Percentiles rank a stretch among this genome's conserved stretches.
phyloP scores from a whole-genome alignment of 2,797 vertebrate genomes.

The Dallia pectoralis region DNA sequence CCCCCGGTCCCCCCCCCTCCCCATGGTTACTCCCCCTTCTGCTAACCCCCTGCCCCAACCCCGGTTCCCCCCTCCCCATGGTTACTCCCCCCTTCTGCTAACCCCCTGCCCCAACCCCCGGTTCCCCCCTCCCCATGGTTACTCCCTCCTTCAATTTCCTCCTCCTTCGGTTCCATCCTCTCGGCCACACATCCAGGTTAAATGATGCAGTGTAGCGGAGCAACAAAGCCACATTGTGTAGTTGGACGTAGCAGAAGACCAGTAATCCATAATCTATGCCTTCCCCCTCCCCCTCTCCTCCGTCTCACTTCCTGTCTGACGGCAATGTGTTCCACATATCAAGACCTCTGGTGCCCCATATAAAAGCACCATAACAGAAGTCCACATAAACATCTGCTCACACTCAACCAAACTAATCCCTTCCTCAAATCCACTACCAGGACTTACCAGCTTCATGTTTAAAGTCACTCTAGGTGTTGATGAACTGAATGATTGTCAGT shows the following conservation, averaged over 20 bases:
- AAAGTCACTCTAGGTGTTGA: background rate
- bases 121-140: slow-evolving; percentile 6
- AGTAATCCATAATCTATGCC: slow-evolving; percentile 56
- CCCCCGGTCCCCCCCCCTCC: slow-evolving; percentile 6
- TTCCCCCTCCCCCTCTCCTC: slow-evolving; percentile 50
- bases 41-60: no score
- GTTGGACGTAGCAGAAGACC: slow-evolving; percentile 43
- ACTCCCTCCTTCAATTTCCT: slow-evolving; percentile 10
- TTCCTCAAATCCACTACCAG: slow-evolving; percentile 26
- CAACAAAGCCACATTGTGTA: slow-evolving; percentile 61
- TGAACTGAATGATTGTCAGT: background rate
- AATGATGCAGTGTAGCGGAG: slow-evolving; percentile 45
- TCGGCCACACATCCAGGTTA: slow-evolving; percentile 21
- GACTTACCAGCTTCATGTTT: slow-evolving; percentile 8
- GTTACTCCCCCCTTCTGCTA: slow-evolving; percentile 26
- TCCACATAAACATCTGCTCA: background rate
- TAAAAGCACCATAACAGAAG: slow-evolving; percentile 15
- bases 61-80: slow-evolving; percentile 15
- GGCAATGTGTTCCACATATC: slow-evolving; percentile 42
- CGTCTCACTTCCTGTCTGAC: slow-evolving; percentile 51
- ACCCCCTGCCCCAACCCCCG: slow-evolving; percentile 12
- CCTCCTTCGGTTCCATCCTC: slow-evolving; percentile 7
- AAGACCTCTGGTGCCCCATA: slow-evolving; percentile 12
- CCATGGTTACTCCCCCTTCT: background rate
- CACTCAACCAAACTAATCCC: slow-evolving; percentile 15